A percentile compares a stretch with the other conserved stretches of the same genome.
These are phyloP conservation scores for Bombus polaris DNA, from an alignment of 1,140 invertebrate genomes.

Conservation along the genomic window DNA sequence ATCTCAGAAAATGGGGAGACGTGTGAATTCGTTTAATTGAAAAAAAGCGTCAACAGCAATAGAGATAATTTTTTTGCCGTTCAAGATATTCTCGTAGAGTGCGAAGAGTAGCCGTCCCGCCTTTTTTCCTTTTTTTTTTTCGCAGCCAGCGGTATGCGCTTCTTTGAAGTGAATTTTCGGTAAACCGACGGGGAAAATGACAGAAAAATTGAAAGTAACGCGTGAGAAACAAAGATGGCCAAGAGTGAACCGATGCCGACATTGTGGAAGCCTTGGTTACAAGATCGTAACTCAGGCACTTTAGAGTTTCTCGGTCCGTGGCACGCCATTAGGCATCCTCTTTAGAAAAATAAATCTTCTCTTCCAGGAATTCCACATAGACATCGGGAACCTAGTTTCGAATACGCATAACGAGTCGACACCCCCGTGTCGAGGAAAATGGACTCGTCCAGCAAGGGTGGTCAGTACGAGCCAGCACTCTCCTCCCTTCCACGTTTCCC, in stretches of 20 bases:
- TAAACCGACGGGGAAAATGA: background rate
- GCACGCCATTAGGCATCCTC: slow-evolving; percentile 74
- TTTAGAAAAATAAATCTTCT: slow-evolving; percentile 80
- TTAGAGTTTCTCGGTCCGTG: slow-evolving; percentile 71
- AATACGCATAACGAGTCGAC: slow-evolving; percentile 51
- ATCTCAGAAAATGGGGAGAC: background rate
- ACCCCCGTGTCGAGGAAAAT: slow-evolving; percentile 58
- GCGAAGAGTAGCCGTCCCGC: slow-evolving; percentile 16
- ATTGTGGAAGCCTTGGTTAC: slow-evolving; percentile 72
- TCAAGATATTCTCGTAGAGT: background rate
- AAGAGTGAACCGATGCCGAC: slow-evolving; percentile 67
- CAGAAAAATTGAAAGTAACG: background rate
- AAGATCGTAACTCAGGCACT: slow-evolving; percentile 77
- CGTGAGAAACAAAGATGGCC: slow-evolving; percentile 30
- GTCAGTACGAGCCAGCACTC: slow-evolving; percentile 26
- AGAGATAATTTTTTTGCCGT: slow-evolving; percentile 7
- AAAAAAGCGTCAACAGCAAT: background rate
- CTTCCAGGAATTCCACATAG: slow-evolving; percentile 72
- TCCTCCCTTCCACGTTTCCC: background rate
- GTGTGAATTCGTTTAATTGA: background rate
- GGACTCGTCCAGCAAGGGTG: slow-evolving; percentile 61
- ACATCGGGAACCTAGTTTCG: slow-evolving; percentile 24
- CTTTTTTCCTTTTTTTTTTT: background rate
- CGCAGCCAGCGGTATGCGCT: slow-evolving; percentile 32
- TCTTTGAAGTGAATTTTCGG: slow-evolving; percentile 29